These are phyloP conservation scores for Ashinkailepas kermadecensis DNA, from an alignment of 2,888 invertebrate species.

Conservation along the genomic window DNA sequence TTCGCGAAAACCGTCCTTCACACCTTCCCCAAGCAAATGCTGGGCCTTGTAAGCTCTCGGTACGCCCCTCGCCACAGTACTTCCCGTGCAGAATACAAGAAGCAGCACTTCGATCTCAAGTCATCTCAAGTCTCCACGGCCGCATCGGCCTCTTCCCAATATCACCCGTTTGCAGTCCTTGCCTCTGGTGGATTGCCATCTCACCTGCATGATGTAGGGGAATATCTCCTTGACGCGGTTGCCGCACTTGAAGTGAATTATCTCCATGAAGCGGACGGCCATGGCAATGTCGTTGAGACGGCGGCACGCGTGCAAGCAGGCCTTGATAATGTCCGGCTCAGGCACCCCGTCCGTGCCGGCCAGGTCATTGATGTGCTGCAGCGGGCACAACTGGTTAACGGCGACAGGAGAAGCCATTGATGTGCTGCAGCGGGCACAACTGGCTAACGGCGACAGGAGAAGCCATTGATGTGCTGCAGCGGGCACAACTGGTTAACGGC, in stretches of 20 bases:
- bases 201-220: slow-evolving; percentile 64
- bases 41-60: too few relatives aligned
- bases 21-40: too few relatives aligned
- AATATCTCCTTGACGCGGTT: slow-evolving; percentile 61
- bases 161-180: too few relatives aligned
- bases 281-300: slow-evolving; percentile 89
- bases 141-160: too few relatives aligned
- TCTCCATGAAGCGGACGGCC: slow-evolving; percentile 85
- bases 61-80: too few relatives aligned
- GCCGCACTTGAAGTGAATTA: slow-evolving; percentile 82
- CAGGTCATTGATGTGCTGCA: slow-evolving; percentile 73
- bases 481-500: neutral
- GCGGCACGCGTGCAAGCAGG: slow-evolving; percentile 83
- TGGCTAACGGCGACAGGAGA: neutral
- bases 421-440: neutral
- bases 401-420: neutral
- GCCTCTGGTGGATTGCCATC: neutral
- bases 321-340: slow-evolving; percentile 78
- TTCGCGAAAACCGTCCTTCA: too few relatives aligned
- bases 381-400: neutral
- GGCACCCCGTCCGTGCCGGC: slow-evolving; percentile 86
- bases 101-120: too few relatives aligned
- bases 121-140: too few relatives aligned
- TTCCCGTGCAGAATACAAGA: too few relatives aligned
- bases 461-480: neutral